Base-by-base conservation (phyloP, 2,888 invertebrate species). In the Molanna angustata region DNA sequence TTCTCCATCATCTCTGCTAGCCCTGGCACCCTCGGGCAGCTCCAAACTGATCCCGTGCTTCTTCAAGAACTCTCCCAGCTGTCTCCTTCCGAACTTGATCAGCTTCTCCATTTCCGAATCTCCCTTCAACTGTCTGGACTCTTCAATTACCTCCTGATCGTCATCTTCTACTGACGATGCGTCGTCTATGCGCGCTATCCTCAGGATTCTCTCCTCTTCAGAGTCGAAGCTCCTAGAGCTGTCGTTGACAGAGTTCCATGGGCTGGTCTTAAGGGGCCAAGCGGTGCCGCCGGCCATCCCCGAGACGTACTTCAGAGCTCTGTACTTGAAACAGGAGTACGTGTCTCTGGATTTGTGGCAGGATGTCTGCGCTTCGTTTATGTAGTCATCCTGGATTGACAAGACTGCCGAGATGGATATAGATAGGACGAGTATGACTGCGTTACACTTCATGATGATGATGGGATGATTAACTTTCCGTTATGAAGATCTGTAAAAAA, bases 21-120 rank as follows among this genome's bases (percentile, higher is more conserved):
- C 72, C 49, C 73, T 67, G 0, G 77, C 72, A 0, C 76, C 76
- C 60, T 74, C 73, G 0, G 76, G 76, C 1, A 77, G 60, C 42
- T 70, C 68, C 0, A 76, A 69, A 54, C 66, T 72, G 54, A 77
- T 39, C 0, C 76, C 77, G 53, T 72, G 74, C 51, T 71, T 68
- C 50, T 66, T 73, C 59, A 77, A 71, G 62, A 74, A 76, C 33
- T 72, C 71, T 33, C 69, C 70, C 1, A 76, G 67, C 32, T 75
- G 57, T 39, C 70, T 72, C 68, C 54, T 59, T 6, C 46, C 56
- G 20, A 56, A 59, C 43, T 59, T 59, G 27, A 56, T 22, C 14
- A 59, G 33, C 46, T 56, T 59, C 1, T 54, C 56, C n/a, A 51
- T 39, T 19, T 59, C 59, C 1, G 56, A 49, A 37, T 59, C 59